Conservation (phyloP, 92 coral and sea anemone genomes). For the Galaxea fascicularis region DNA sequence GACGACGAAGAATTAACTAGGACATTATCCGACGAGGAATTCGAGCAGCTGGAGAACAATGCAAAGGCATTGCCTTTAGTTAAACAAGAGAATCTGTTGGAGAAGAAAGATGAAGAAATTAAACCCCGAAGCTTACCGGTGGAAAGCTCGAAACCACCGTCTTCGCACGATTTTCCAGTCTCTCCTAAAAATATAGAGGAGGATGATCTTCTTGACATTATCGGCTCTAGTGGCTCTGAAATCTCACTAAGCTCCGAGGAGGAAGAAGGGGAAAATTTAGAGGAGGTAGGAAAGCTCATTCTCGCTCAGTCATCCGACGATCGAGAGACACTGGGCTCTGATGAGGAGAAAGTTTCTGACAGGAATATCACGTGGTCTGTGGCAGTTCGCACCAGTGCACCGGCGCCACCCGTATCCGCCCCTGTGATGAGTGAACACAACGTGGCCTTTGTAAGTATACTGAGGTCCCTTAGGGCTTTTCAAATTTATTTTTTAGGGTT, state of each 20-base stretch:
- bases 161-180: not conserved
- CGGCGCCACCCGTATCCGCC: constrained; percentile 42
- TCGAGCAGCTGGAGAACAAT: constrained; percentile 64
- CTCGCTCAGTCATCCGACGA: constrained; percentile 37
- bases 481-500: too few relatives aligned
- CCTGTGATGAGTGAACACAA: constrained; percentile 56
- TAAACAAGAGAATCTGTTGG: constrained; percentile 8
- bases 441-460: constrained; percentile 72
- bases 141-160: constrained; percentile 2
- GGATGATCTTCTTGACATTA: constrained; percentile 82
- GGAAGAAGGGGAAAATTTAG: constrained; percentile 5
- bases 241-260: constrained; percentile 53
- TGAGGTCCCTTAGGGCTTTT: not conserved
- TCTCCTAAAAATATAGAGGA: constrained; percentile 40
- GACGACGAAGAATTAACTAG: constrained; percentile 33
- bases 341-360: constrained; percentile 42
- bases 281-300: constrained; percentile 31
- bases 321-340: constrained; percentile 56
- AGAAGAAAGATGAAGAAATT: not conserved
- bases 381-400: constrained; percentile 55
- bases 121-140: not conserved
- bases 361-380: constrained; percentile 44
- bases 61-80: constrained; percentile 32
- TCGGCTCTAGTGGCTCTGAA: constrained; percentile 73
- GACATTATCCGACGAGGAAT: constrained; percentile 72